Conservation (phyloP, 2,113 vertebrate genomes). For the Fukomys damarensis region DNA sequence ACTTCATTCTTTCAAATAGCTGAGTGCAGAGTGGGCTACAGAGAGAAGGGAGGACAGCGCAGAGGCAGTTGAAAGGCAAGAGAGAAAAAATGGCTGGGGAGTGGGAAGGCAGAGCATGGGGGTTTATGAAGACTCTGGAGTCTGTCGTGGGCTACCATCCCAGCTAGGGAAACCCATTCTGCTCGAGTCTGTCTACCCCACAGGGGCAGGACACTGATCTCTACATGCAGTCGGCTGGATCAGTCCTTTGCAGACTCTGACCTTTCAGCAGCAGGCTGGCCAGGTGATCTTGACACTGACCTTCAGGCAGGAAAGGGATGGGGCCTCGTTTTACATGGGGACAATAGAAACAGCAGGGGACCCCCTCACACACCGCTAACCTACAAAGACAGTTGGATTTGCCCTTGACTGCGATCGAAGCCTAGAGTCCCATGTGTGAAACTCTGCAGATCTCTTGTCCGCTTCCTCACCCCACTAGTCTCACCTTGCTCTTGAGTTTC, state of each 20-base stretch:
- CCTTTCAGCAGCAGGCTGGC: not conserved
- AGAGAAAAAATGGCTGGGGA: not conserved
- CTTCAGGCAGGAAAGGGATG: not conserved
- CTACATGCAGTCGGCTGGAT: not conserved
- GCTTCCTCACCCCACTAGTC: not conserved
- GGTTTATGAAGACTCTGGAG: not conserved
- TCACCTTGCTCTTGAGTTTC: not conserved
- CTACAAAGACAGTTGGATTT: not conserved
- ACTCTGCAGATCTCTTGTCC: not conserved
- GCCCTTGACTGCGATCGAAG: not conserved
- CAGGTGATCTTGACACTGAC: accelerated
- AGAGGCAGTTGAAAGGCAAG: not conserved
- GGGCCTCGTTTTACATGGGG: not conserved
- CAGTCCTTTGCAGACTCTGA: not conserved
- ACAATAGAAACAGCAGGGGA: not conserved
- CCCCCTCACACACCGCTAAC: not conserved
- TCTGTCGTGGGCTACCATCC: not conserved
- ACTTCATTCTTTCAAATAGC: not conserved
- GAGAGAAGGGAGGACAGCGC: not conserved
- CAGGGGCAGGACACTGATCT: not conserved
- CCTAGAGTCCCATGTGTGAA: not conserved
- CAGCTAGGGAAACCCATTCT: not conserved
- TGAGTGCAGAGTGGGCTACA: not conserved
- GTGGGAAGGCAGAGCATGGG: accelerated
- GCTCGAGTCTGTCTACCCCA: not conserved